These are phyloP conservation scores for Chondrilla cf. caribensis DNA, from an alignment of 37 sponge, comb jelly and placozoan species.

Conservation along the genomic window DNA sequence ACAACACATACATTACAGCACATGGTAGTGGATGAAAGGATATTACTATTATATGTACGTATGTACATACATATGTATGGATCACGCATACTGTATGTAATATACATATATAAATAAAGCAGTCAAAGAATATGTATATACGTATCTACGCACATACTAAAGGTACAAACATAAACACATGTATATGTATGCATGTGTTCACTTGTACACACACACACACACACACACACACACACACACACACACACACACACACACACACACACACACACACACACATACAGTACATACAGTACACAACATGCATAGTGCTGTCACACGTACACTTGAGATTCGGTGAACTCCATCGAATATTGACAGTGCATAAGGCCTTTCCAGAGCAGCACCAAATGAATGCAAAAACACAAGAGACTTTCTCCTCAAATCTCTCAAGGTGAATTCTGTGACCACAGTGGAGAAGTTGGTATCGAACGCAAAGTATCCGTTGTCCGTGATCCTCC, in stretches of 20 bases:
- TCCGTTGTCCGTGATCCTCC: not conserved
- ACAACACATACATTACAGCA: too few relatives aligned
- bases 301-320: not conserved
- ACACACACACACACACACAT: not conserved
- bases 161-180: too few relatives aligned
- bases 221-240: not conserved
- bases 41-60: too few relatives aligned
- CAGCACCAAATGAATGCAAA: not conserved
- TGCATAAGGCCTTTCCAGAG: not conserved
- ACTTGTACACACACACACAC: too few relatives aligned
- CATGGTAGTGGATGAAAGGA: too few relatives aligned
- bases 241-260: not conserved
- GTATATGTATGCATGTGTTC: too few relatives aligned
- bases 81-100: not conserved
- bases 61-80: not conserved
- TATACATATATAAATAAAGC: too few relatives aligned
- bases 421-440: not conserved
- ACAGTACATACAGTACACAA: too few relatives aligned
- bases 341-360: not conserved
- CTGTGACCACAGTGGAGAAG: not conserved
- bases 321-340: not conserved
- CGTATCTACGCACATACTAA: too few relatives aligned
- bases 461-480: conserved; percentile 7
- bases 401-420: not conserved
- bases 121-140: too few relatives aligned